These are phyloP conservation scores for Hystrix cristata DNA, from an alignment of 2,113 vertebrate genomes.

Conservation along the genomic window DNA sequence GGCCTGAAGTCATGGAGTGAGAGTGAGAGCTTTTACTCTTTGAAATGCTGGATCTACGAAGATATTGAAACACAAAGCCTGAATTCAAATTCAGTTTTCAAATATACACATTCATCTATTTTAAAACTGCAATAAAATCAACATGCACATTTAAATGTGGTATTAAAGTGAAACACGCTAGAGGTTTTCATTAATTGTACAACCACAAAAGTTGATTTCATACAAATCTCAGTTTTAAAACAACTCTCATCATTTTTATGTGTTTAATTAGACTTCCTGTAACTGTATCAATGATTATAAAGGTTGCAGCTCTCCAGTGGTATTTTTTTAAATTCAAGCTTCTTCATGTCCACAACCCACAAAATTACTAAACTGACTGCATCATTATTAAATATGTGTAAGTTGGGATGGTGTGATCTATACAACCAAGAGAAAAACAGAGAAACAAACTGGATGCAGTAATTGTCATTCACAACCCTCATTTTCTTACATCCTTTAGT, in stretches of 20 bases:
- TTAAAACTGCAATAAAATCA: background rate
- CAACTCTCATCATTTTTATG: conserved; percentile 33
- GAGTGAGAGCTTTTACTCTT: background rate
- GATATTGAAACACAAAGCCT: background rate
- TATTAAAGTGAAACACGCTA: conserved; percentile 27
- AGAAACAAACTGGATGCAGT: conserved; percentile 1
- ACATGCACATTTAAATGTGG: background rate
- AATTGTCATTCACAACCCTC: conserved; percentile 24
- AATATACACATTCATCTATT: background rate
- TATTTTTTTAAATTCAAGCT: background rate
- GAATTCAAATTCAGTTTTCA: background rate
- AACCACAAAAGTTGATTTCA: conserved; percentile 10
- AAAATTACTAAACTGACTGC: conserved; percentile 52
- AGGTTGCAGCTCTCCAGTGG: background rate
- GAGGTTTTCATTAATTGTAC: background rate
- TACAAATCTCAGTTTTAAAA: conserved; percentile 25
- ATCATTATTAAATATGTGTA: background rate
- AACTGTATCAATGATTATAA: background rate
- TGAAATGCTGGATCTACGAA: background rate
- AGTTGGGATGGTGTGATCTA: background rate
- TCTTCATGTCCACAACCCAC: background rate
- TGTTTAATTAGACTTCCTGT: background rate
- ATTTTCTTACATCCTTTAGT: background rate
- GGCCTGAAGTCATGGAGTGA: background rate
- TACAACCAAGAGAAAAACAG: conserved; percentile 22